Evolutionary conservation across 2,888 invertebrate genomes (phyloP).

Genomic region (Patella depressa): DNA sequence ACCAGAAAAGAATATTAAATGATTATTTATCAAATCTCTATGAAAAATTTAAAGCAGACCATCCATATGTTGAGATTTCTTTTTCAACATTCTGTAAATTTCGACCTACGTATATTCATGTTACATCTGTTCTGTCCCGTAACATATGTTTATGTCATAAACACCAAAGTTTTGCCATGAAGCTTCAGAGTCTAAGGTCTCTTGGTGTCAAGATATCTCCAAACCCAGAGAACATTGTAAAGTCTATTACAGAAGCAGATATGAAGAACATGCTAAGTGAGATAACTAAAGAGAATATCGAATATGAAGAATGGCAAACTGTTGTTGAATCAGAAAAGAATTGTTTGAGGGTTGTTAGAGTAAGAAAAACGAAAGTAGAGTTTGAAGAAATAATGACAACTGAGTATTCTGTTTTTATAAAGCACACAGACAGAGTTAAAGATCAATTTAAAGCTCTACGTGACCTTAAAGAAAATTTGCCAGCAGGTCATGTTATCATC

Average conservation of each 20-base stretch:
- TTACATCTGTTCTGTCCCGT: constrained; percentile 14
- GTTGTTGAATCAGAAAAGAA: no score
- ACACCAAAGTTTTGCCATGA: constrained; percentile 16
- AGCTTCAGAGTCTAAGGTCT: neutral
- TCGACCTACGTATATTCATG: constrained; percentile 11
- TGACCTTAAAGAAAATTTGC: neutral
- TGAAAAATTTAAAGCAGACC: constrained; percentile 26
- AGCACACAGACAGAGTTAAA: no score
- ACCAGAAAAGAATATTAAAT: constrained; percentile 24
- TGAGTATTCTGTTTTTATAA: no score
- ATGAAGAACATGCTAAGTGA: no score
- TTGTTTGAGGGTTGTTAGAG: no score
- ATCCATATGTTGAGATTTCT: constrained; percentile 11
- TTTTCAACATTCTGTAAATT: constrained; percentile 14
- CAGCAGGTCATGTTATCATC: no score
- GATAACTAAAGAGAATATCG: no score
- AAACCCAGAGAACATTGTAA: constrained; percentile 9
- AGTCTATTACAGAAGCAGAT: neutral
- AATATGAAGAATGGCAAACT: no score
- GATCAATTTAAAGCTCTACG: no score
- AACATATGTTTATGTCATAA: constrained; percentile 14
- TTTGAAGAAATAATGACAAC: no score
- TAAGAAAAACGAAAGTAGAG: no score
- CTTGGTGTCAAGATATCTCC: constrained; percentile 4
- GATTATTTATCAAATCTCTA: constrained; percentile 29